Base-by-base conservation (phyloP, 2,888 invertebrate species). In the Pterobdella sp. region DNA sequence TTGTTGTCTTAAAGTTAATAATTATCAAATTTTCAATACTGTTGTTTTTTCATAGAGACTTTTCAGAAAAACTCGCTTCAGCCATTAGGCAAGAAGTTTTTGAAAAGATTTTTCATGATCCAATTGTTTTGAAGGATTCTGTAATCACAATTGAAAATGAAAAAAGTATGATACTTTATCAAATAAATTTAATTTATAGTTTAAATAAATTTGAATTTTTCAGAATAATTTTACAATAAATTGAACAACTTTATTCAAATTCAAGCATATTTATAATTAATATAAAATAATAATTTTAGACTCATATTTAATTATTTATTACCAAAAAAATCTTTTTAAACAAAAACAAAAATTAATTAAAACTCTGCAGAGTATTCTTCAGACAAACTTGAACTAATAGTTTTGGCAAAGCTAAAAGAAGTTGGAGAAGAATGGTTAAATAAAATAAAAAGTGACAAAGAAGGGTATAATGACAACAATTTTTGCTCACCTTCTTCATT, bases 331-430 rank as follows among this genome's bases (percentile, higher is more conserved):
- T n/a, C n/a, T n/a, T n/a, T n/a, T n/a, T n/a, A 49, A 49, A 18
- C 52, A 49, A 14, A 14, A 18, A 49, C 52, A 49, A 49, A 14
- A 49, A 49, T n/a, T 18, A 49, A 18, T 49, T 14, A 49, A 49
- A 49, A 14, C 14, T 65, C 18, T 35, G 18, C 31, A 65, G 65
- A 65, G 35, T 65, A 65, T 65, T 65, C 65, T 4, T 18, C 31
- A 7, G 65, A 65, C 26, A 35, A 35, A 34, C 35, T 65, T 65
- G 65, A 65, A 35, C 7, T 31, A 22, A 22, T 65, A 32, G 65
- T 65, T 32, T 2, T 65, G 26, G 32, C 18, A 32, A 65, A 4
- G 31, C 26, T 65, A 34, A 65, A 65, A 34, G 65, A 29, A 7
- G 65, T 65, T 3, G 65, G 65, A 2, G 35, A 35, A 34, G 35